Conservation (phyloP, 2,113 vertebrate genomes). For the Lepidothrix coronata region DNA sequence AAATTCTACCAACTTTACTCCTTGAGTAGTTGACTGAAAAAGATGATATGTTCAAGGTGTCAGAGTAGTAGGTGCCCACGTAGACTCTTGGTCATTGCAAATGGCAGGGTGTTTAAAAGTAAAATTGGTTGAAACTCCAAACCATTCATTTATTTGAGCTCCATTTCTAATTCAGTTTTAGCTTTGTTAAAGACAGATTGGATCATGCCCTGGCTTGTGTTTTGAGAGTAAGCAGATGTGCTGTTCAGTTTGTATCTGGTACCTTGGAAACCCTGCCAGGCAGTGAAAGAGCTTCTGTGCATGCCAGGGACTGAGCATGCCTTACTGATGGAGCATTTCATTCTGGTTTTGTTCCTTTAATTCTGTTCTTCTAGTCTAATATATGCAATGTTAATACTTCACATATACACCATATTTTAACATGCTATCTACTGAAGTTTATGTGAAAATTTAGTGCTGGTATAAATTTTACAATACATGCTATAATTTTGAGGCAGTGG, state of each 20-base stretch:
- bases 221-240: background rate
- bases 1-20: background rate
- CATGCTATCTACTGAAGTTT: background rate
- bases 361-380: background rate
- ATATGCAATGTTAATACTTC: background rate
- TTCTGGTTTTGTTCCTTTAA: background rate
- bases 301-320: background rate
- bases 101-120: background rate
- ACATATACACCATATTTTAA: background rate
- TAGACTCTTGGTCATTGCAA: background rate
- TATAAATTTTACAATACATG: background rate
- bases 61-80: background rate
- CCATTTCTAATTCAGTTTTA: background rate
- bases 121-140: background rate
- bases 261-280: background rate
- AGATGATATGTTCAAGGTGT: background rate
- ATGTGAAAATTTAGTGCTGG: background rate
- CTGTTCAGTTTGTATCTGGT: background rate
- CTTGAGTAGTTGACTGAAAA: background rate
- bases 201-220: background rate
- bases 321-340: background rate
- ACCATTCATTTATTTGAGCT: background rate
- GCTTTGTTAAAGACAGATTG: background rate
- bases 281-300: background rate
- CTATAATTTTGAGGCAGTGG: background rate